A percentile compares a stretch with the other conserved stretches of the same genome.
These are phyloP conservation scores for Dicyrtomina minuta DNA, from an alignment of 2,888 invertebrate genomes.

Conservation along the genomic window DNA sequence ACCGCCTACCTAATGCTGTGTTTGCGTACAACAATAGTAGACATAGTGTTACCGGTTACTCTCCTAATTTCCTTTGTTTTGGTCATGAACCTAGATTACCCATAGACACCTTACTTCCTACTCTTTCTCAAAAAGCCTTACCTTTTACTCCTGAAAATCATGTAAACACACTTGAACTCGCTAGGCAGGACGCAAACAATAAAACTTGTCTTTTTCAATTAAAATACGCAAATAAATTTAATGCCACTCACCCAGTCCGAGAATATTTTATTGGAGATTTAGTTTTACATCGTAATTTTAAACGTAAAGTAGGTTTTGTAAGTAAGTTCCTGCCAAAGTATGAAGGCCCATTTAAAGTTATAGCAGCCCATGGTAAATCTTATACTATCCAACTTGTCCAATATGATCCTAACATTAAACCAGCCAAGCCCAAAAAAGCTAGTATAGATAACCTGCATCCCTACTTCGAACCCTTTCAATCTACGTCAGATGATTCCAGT, in stretches of 20 bases:
- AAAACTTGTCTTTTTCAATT: background rate
- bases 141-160: background rate
- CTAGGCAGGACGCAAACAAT: background rate
- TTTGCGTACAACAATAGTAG: background rate
- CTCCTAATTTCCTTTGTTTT: slow-evolving; percentile 1
- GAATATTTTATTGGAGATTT: background rate
- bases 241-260: background rate
- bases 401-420: too few relatives aligned
- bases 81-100: slow-evolving; percentile 9
- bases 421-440: too few relatives aligned
- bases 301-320: too few relatives aligned
- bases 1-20: background rate
- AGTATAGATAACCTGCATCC: too few relatives aligned
- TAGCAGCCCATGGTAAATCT: too few relatives aligned
- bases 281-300: background rate
- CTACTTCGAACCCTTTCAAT: too few relatives aligned
- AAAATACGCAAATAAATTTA: background rate
- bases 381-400: too few relatives aligned
- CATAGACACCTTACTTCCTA: background rate
- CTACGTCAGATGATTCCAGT: too few relatives aligned
- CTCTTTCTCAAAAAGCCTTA: background rate
- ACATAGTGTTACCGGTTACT: background rate
- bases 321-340: too few relatives aligned
- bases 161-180: too few relatives aligned
- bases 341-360: too few relatives aligned